Conservation (phyloP, 2,888 invertebrate genomes). For the Eristalis intricaria region DNA sequence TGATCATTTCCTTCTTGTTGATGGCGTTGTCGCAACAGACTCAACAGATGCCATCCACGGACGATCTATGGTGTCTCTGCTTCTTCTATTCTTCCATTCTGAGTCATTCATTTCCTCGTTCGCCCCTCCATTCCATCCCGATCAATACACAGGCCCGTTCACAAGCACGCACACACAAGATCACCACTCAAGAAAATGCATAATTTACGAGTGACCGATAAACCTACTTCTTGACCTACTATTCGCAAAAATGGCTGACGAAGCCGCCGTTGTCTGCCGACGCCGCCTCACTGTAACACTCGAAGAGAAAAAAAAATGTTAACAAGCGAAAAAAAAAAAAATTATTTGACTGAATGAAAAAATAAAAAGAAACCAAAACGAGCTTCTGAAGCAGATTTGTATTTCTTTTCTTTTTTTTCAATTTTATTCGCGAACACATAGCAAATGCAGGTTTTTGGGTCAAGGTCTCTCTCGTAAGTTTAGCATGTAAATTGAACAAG, state of each 20-base stretch:
- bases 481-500: constrained; percentile 42
- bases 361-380: constrained; percentile 13
- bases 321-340: constrained; percentile 34
- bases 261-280: background rate
- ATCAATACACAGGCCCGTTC: background rate
- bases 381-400: constrained; percentile 40
- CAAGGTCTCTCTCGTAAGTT: constrained; percentile 59
- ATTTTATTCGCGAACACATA: constrained; percentile 41
- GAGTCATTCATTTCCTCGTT: background rate
- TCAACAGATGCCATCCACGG: background rate
- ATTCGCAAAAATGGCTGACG: constrained; percentile 57
- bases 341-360: constrained; percentile 10
- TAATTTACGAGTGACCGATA: constrained; percentile 64
- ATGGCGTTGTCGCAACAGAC: too few species aligned
- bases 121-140: background rate
- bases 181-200: constrained; percentile 10
- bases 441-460: constrained; percentile 70
- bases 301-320: constrained; percentile 3
- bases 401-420: constrained; percentile 9
- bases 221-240: constrained; percentile 69
- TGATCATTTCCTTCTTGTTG: too few species aligned
- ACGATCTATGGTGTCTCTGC: background rate
- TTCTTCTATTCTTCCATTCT: background rate
- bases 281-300: constrained; percentile 6
- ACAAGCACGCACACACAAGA: background rate